Base-by-base conservation (phyloP, 2,797 vertebrate genomes). In the Sebastes vulpes region DNA sequence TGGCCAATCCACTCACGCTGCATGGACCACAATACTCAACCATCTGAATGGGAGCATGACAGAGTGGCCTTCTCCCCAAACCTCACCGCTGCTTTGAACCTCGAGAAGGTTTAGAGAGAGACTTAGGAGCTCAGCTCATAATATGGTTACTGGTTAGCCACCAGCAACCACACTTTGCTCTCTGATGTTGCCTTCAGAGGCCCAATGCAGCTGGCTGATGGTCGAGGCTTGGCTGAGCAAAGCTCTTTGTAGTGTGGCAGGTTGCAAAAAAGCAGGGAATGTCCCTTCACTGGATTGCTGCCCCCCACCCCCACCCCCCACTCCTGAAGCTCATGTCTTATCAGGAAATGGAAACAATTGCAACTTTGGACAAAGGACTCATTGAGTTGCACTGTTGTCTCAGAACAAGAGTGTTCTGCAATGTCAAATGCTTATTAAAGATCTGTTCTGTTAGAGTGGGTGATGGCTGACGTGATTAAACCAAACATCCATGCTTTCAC, bases 121-220 rank as follows among this genome's bases (percentile, higher is more conserved):
- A 92, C 92, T 93, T 94, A 89, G 90, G 88, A 92, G 88, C 93
- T 95, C 92, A 90, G 92, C 94, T 94, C 95, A 95, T 96, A 94
- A 94, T 91, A 94, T 93, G 94, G 92, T 93, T 85, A 91, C 92
- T 96, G 96, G 96, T 96, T 94, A 96, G 92, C 96, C 95, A 94
- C 95, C 74, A 87, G 92, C 69, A 78, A 96, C 95, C 95, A 82
- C 95, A 96, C 83, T 91, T 73, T 88, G 66, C 89, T 92, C 96
- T 96, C 95, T 96, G 96, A 97, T 94, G 96, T 96, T 95, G 91
- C 95, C 95, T 95, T 96, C 94, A 95, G 95, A 95, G 92, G 88
- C 88, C 83, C 73, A 35, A 2, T 86, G 90, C 94, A 95, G 93
- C 92, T 95, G 96, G 92, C 95, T 94, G 92, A 93, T 88, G 88